Evolutionary conservation across 2,797 vertebrate genomes (phyloP).

Genomic region (Australoheros facetus): DNA sequence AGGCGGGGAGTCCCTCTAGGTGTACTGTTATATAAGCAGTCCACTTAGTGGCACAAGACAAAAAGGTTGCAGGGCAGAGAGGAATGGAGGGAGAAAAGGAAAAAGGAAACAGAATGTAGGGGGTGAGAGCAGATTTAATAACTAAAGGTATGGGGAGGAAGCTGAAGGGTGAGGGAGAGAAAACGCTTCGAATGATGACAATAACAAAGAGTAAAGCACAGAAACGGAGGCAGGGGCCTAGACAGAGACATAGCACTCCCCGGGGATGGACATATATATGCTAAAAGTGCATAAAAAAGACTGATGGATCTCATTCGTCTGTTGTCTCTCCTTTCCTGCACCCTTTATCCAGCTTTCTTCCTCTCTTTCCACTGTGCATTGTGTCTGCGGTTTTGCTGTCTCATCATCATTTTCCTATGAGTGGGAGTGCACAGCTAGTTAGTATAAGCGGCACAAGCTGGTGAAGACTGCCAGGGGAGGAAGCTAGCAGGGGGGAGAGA

Average conservation of each 20-base stretch:
- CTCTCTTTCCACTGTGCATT: conserved; percentile 47
- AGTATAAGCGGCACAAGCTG: conserved; percentile 63
- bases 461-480: conserved; percentile 54
- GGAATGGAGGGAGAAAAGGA: conserved; percentile 26
- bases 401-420: conserved; percentile 78
- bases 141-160: conserved; percentile 24
- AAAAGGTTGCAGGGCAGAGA: conserved; percentile 62
- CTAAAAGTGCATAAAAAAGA: conserved; percentile 71
- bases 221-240: conserved; percentile 38
- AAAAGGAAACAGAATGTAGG: conserved; percentile 16
- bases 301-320: conserved; percentile 66
- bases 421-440: conserved; percentile 72
- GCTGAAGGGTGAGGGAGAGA: conserved; percentile 3
- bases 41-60: conserved; percentile 74
- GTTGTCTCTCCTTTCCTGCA: conserved; percentile 42
- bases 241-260: conserved; percentile 60
- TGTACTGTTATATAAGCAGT: conserved; percentile 73
- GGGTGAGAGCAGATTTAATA: conserved; percentile 63
- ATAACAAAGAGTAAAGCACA: conserved; percentile 47
- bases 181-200: conserved; percentile 63
- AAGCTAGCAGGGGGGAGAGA: conserved; percentile 13
- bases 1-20: conserved; percentile 62
- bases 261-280: conserved; percentile 66
- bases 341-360: conserved; percentile 20
- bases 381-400: conserved; percentile 75